phyloP scores from a whole-genome alignment of 2,888 invertebrate species.

The Seira musarum region DNA sequence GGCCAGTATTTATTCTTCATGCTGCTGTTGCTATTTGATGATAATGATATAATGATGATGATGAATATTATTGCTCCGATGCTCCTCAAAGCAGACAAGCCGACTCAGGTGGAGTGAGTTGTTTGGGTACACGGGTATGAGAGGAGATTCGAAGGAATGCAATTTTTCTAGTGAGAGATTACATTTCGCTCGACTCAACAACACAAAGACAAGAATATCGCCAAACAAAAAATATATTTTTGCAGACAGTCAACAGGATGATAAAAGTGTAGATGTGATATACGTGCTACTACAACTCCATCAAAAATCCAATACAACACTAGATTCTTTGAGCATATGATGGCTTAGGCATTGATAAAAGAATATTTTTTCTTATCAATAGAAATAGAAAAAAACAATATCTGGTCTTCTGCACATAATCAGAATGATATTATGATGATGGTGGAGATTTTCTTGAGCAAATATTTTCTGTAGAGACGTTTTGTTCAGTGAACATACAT shows the following conservation, averaged over 20 bases:
- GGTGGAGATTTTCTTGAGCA: not conserved
- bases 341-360: too few relatives aligned
- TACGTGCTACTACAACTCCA: too few relatives aligned
- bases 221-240: constrained; percentile 2
- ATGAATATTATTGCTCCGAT: constrained; percentile 24
- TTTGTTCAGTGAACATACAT: too few relatives aligned
- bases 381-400: not conserved
- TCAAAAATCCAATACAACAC: too few relatives aligned
- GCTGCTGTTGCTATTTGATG: constrained; percentile 12
- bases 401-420: constrained; percentile 7
- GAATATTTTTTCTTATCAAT: not conserved
- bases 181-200: not conserved
- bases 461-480: not conserved
- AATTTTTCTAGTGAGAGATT: not conserved
- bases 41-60: constrained; percentile 25
- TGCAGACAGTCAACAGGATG: constrained; percentile 6
- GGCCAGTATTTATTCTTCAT: not conserved
- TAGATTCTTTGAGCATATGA: too few relatives aligned
- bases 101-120: not conserved
- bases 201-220: constrained; percentile 10
- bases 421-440: not conserved
- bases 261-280: not conserved
- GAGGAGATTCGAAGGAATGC: not conserved
- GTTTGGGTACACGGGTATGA: not conserved
- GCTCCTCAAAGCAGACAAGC: constrained; percentile 27